phyloP scores from a whole-genome alignment of 2,113 vertebrate species.

The Pseudopipra pipra region DNA sequence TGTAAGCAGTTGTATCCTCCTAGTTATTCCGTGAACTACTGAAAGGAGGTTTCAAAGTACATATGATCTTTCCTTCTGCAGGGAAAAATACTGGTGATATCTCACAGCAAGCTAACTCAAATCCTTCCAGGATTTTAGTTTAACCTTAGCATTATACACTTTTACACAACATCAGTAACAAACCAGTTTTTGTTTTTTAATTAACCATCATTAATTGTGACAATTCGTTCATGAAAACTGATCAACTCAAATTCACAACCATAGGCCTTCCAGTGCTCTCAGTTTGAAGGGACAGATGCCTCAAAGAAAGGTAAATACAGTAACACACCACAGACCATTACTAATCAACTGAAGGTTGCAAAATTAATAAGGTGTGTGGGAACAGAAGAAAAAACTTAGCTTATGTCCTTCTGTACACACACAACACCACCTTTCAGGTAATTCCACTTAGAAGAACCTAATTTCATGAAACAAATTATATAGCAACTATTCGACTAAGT shows the following conservation, averaged over 20 bases:
- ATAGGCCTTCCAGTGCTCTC: neutral
- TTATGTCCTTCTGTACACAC: neutral
- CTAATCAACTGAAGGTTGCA: accelerated
- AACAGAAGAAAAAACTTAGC: neutral
- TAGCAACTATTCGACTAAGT: neutral
- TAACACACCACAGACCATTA: neutral
- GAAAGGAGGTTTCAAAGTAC: neutral
- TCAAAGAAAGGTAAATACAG: neutral
- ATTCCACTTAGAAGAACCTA: neutral
- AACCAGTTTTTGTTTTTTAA: neutral
- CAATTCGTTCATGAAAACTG: neutral
- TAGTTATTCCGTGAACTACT: neutral
- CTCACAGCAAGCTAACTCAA: neutral
- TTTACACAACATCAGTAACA: neutral
- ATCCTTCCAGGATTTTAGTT: neutral
- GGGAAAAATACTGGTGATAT: neutral
- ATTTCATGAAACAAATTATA: neutral
- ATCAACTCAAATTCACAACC: neutral
- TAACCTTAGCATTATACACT: neutral
- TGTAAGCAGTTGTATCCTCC: neutral
- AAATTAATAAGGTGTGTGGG: neutral
- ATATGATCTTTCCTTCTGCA: neutral
- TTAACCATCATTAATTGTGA: neutral
- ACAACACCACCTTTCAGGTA: neutral
- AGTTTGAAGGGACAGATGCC: neutral